These are phyloP conservation scores for Physella acuta DNA, from an alignment of 1,140 invertebrate species.

Conservation along the genomic window DNA sequence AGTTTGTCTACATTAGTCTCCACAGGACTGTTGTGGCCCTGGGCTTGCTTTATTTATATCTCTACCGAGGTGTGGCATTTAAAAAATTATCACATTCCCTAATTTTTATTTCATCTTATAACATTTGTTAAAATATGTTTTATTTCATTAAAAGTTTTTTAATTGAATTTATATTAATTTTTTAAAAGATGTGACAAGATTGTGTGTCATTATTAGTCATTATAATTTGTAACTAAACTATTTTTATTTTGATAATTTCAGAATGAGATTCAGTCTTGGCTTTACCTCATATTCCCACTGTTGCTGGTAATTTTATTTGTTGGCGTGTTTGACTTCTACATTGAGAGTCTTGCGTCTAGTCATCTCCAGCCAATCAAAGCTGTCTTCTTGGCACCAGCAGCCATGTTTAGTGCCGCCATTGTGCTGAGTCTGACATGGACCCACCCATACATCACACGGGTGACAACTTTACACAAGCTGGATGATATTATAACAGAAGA, in stretches of 20 bases:
- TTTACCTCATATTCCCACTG: conserved; percentile 57
- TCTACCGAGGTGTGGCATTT: conserved; percentile 56
- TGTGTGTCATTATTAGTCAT: too few species aligned
- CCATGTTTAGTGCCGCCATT: conserved; percentile 51
- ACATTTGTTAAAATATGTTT: too few species aligned
- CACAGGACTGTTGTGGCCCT: conserved; percentile 58
- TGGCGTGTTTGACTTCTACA: conserved; percentile 63
- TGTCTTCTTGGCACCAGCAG: conserved; percentile 46
- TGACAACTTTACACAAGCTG: conserved; percentile 51
- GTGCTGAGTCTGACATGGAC: conserved; percentile 55
- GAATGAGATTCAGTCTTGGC: conserved; percentile 50
- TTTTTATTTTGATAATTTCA: conserved; percentile 29
- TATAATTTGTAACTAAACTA: background rate
- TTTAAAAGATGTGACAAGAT: too few species aligned
- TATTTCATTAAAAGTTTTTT: too few species aligned
- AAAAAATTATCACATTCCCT: too few species aligned
- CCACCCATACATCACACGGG: conserved; percentile 51
- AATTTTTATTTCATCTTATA: too few species aligned
- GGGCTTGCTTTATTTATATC: conserved; percentile 57
- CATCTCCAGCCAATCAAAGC: conserved; percentile 50
- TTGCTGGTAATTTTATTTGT: conserved; percentile 58
- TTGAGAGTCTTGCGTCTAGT: conserved; percentile 57
- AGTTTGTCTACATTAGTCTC: conserved; percentile 60
- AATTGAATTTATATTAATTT: too few species aligned
- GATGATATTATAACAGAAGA: conserved; percentile 56